These are phyloP conservation scores for Channallabes apus DNA, from an alignment of 2,797 vertebrate genomes.

Conservation along the genomic window DNA sequence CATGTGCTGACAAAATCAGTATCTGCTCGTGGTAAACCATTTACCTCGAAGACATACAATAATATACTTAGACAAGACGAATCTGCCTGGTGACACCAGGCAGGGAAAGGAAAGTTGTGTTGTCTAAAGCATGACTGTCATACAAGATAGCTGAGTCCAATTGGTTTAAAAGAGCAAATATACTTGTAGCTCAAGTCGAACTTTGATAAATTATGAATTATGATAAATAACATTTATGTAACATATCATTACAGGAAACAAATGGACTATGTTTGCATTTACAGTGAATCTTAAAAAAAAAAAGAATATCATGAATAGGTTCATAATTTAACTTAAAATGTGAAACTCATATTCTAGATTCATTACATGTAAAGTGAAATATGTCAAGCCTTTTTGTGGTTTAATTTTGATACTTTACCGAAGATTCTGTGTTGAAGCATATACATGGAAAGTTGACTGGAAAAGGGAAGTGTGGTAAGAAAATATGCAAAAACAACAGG, in stretches of 20 bases:
- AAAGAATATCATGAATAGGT: too few relatives aligned
- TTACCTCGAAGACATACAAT: constrained; percentile 50
- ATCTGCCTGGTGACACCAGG: constrained; percentile 46
- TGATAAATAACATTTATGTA: not conserved
- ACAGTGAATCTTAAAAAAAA: not conserved
- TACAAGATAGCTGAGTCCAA: constrained; percentile 41
- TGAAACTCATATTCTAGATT: too few relatives aligned
- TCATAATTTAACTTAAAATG: too few relatives aligned
- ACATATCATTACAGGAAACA: not conserved
- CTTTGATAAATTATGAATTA: too few relatives aligned
- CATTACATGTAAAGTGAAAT: too few relatives aligned
- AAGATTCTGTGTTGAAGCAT: too few relatives aligned
- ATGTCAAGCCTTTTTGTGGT: too few relatives aligned
- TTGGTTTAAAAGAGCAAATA: constrained; percentile 51
- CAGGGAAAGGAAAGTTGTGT: constrained; percentile 33
- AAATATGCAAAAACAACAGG: too few relatives aligned
- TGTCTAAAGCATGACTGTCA: constrained; percentile 35
- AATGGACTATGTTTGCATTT: not conserved
- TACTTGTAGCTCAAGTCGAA: too few relatives aligned
- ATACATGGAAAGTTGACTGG: too few relatives aligned
- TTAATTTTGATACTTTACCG: too few relatives aligned
- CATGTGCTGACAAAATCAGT: constrained; percentile 51
- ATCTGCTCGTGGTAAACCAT: constrained; percentile 49
- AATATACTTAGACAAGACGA: constrained; percentile 52
- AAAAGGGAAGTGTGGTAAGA: too few relatives aligned